phyloP scores from a whole-genome alignment of 2,113 vertebrate species.

The Rhegmatorhina hoffmannsi region DNA sequence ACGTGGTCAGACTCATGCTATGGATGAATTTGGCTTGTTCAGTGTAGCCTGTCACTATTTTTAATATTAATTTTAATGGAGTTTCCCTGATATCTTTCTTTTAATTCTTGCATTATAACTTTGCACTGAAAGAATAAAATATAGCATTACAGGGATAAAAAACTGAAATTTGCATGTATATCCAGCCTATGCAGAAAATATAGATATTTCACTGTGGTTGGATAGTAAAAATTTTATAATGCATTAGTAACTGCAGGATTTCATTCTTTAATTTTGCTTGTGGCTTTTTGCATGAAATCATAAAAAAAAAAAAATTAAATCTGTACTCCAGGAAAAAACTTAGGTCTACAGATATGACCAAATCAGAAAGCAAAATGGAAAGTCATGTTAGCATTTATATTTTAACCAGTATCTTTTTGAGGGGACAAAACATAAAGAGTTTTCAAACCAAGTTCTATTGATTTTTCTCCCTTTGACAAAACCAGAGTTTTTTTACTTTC shows the following conservation, averaged over 20 bases:
- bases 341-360: background rate
- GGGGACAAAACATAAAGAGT: background rate
- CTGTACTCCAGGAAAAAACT: background rate
- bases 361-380: background rate
- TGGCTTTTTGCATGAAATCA: background rate
- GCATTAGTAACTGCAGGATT: background rate
- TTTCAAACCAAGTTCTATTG: background rate
- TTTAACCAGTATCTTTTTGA: background rate
- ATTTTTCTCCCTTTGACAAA: background rate
- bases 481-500: background rate
- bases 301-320: background rate
- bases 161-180: background rate
- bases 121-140: background rate
- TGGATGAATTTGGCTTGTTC: background rate
- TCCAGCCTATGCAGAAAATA: background rate
- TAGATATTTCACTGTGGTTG: background rate
- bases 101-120: background rate
- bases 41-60: background rate
- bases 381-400: background rate
- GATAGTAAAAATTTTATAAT: background rate
- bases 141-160: background rate
- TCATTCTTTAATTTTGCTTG: background rate
- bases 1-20: background rate
- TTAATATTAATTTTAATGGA: background rate
- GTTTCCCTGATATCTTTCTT: background rate